These are phyloP conservation scores for Achatina immaculata DNA, from an alignment of 1,140 invertebrate species.

Conservation along the genomic window DNA sequence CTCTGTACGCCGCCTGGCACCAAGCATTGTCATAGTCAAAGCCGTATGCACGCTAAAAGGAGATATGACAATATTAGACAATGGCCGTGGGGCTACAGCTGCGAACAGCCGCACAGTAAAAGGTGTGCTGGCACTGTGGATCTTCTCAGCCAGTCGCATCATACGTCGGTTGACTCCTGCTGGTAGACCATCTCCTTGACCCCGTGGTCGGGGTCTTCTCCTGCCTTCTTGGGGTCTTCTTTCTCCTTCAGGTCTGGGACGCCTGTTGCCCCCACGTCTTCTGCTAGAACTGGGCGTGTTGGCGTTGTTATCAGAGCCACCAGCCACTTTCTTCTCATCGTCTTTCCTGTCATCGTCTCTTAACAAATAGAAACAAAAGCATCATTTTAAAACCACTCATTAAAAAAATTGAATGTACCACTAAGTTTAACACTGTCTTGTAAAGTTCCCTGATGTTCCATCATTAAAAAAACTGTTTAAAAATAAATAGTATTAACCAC, in stretches of 20 bases:
- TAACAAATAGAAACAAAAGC: no score
- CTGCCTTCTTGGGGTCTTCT: background rate
- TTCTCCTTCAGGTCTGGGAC: background rate
- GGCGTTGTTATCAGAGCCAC: no score
- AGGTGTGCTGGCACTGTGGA: background rate
- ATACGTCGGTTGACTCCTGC: background rate
- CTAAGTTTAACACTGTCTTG: no score
- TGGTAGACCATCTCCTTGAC: background rate
- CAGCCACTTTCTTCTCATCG: no score
- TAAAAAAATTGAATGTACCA: no score
- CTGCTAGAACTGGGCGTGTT: background rate
- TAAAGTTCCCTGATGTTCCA: no score
- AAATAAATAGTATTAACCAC: no score
- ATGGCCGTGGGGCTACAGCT: background rate
- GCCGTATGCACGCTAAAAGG: constrained; percentile 13
- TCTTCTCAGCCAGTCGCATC: background rate
- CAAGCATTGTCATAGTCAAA: constrained; percentile 24
- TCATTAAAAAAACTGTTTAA: no score
- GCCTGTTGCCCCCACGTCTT: background rate
- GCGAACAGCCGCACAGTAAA: background rate
- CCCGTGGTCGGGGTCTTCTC: background rate
- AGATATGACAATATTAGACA: constrained; percentile 9
- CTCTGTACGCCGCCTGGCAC: background rate
- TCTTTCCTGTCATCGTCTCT: no score
- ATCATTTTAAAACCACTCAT: no score